A percentile compares a stretch with the other conserved stretches of the same genome.
Evolutionary conservation across 2,888 invertebrate species (phyloP).

Genomic region (Nebria salina): DNA sequence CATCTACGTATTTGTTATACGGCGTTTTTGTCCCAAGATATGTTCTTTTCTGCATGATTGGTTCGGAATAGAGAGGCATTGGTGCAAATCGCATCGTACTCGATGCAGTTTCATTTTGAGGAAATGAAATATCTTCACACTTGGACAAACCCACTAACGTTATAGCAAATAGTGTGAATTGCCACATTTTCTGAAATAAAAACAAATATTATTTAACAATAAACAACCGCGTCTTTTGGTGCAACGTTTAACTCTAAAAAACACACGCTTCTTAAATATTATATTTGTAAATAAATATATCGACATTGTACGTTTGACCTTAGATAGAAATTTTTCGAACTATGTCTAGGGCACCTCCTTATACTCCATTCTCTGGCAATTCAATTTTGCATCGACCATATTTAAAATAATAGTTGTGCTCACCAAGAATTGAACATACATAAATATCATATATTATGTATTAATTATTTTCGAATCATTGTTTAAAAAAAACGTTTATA

Average conservation of each 20-base stretch:
- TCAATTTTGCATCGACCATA: too few relatives aligned
- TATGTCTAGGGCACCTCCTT: neutral
- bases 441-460: neutral
- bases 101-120: neutral
- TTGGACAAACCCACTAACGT: neutral
- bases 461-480: neutral
- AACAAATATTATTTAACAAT: neutral
- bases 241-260: neutral
- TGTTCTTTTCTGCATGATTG: neutral
- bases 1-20: constrained; percentile 7
- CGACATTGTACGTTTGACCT: neutral
- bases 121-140: constrained; percentile 4
- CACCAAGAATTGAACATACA: neutral
- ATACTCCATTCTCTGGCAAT: too few relatives aligned
- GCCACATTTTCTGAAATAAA: neutral
- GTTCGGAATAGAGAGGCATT: neutral
- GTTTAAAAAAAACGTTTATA: neutral
- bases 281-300: neutral
- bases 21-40: neutral
- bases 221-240: neutral
- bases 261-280: neutral
- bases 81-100: neutral
- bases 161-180: neutral
- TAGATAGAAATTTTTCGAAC: neutral
- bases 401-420: neutral